Percentiles rank a stretch among this genome's conserved stretches.
Conservation (phyloP, 2,113 vertebrate species). For the Tragelaphus imberbis region DNA sequence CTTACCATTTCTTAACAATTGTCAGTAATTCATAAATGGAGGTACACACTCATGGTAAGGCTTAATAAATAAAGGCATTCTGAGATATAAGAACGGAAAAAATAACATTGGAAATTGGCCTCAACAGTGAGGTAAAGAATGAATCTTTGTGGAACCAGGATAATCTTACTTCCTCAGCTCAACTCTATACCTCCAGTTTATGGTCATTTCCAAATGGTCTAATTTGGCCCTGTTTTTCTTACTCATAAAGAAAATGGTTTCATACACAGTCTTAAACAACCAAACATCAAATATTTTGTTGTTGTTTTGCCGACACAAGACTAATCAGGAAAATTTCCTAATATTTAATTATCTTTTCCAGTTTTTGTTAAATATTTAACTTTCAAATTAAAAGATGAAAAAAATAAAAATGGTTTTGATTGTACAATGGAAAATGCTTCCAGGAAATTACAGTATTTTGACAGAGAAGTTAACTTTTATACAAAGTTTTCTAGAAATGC, state of each 20-base stretch:
- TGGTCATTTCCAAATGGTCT: background rate
- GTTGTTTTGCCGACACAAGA: background rate
- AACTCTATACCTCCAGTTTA: background rate
- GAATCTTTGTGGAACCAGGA: background rate
- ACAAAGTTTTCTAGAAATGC: background rate
- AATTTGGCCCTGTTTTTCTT: background rate
- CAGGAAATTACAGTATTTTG: background rate
- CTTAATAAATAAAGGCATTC: background rate
- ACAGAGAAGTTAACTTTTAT: background rate
- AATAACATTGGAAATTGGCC: background rate
- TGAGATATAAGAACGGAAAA: background rate
- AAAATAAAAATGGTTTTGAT: background rate
- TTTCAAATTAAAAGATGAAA: background rate
- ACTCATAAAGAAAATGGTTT: background rate
- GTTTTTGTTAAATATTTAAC: background rate
- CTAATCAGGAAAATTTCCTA: background rate
- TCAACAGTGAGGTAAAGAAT: background rate
- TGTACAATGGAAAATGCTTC: background rate
- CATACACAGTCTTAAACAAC: background rate
- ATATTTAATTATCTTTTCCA: background rate
- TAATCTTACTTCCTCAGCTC: background rate
- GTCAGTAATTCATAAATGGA: background rate
- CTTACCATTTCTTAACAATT: background rate
- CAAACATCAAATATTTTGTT: background rate
- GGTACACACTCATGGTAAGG: background rate